These are phyloP conservation scores for Listronotus bonariensis DNA, from an alignment of 1,140 invertebrate species.

Conservation along the genomic window DNA sequence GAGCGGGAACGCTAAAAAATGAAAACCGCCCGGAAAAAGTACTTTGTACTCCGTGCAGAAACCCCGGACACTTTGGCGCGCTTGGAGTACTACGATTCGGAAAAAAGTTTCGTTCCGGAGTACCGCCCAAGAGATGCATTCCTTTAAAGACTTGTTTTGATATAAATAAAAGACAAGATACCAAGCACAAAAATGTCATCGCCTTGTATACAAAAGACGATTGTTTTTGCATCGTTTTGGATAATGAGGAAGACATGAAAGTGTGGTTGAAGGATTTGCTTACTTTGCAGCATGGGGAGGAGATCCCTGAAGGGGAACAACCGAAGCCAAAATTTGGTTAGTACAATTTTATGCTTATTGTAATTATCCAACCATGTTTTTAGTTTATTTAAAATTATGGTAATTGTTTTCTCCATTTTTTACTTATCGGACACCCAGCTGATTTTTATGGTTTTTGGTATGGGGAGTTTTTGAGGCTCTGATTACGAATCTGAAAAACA, in stretches of 20 bases:
- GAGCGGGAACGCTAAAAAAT: slow-evolving; percentile 75
- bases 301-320: slow-evolving; percentile 62
- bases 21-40: slow-evolving; percentile 84
- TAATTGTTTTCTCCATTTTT: no score
- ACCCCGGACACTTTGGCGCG: slow-evolving; percentile 71
- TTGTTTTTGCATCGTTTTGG: slow-evolving; percentile 81
- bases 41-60: slow-evolving; percentile 80
- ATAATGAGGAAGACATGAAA: slow-evolving; percentile 78
- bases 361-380: no score
- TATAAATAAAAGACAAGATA: slow-evolving; percentile 77
- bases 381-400: no score
- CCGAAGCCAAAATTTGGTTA: slow-evolving; percentile 69
- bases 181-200: slow-evolving; percentile 84
- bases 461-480: no score
- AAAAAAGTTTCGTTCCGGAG: slow-evolving; percentile 80
- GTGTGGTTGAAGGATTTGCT: slow-evolving; percentile 82
- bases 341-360: slow-evolving; percentile 33
- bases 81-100: slow-evolving; percentile 90
- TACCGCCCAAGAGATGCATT: slow-evolving; percentile 77
- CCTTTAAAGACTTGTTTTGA: slow-evolving; percentile 88
- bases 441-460: no score
- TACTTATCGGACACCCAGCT: no score
- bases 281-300: slow-evolving; percentile 72
- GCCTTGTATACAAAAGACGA: slow-evolving; percentile 88
- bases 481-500: no score